These are phyloP conservation scores for Mus spicilegus DNA, from an alignment of 2,113 vertebrate species.

Conservation along the genomic window DNA sequence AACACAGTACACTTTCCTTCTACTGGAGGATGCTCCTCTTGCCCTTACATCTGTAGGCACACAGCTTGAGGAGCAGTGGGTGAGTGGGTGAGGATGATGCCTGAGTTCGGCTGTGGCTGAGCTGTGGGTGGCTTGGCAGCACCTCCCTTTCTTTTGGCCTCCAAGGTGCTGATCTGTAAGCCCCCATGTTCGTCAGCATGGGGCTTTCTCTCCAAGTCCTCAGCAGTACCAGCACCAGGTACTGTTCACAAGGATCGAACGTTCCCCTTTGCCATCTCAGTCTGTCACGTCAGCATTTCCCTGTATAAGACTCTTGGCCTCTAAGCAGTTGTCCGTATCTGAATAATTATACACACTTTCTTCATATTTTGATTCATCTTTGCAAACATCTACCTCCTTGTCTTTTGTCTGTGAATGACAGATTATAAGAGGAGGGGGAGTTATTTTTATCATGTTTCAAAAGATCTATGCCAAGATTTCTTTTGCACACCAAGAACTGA, in stretches of 20 bases:
- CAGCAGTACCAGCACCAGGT: not conserved
- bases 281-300: not conserved
- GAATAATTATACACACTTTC: not conserved
- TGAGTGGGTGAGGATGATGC: not conserved
- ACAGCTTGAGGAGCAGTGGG: not conserved
- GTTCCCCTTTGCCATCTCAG: constrained; percentile 25
- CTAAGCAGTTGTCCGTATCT: not conserved
- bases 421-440: constrained; percentile 37
- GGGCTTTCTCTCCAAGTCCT: not conserved
- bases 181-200: not conserved
- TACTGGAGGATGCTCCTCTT: not conserved
- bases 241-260: constrained; percentile 20
- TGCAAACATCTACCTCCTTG: not conserved
- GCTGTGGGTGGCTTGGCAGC: not conserved
- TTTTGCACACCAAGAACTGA: constrained; percentile 68
- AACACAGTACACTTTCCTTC: not conserved
- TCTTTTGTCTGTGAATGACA: constrained; percentile 36
- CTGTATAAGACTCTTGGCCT: constrained; percentile 14
- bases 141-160: not conserved
- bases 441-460: constrained; percentile 20
- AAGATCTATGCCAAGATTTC: not conserved
- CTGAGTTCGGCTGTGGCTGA: not conserved
- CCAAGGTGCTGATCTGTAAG: constrained; percentile 67
- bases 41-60: not conserved
- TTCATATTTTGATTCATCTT: constrained; percentile 25